Conservation (phyloP, 1,140 invertebrate genomes). For the Cotesia glomerata region DNA sequence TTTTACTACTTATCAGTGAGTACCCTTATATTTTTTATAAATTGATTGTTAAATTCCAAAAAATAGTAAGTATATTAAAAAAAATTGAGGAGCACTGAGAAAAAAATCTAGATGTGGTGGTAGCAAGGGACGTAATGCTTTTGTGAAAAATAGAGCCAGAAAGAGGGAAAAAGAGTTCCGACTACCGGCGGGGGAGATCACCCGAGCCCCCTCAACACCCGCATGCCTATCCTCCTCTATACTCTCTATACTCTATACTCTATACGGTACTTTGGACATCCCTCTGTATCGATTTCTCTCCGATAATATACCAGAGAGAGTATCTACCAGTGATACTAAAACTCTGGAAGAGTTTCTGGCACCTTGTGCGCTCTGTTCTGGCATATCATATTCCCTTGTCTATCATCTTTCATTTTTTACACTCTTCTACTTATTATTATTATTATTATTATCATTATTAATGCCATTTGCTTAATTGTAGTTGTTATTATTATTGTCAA, state of each 20-base stretch:
- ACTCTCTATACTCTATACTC: no score
- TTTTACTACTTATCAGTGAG: conserved; percentile 56
- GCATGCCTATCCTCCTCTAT: not conserved
- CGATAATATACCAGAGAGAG: conserved; percentile 40
- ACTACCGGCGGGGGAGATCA: not conserved
- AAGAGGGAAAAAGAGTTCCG: not conserved
- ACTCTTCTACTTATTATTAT: not conserved
- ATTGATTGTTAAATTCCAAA: not conserved
- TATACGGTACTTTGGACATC: conserved; percentile 26
- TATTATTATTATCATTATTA: not conserved
- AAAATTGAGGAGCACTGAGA: conserved; percentile 48
- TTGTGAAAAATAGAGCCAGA: conserved; percentile 56
- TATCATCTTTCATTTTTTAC: not conserved
- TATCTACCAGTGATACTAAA: conserved; percentile 54
- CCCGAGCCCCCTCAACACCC: conserved; percentile 8
- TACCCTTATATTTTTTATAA: conserved; percentile 15
- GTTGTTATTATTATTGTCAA: not conserved
- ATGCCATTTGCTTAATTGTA: not conserved
- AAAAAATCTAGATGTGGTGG: conserved; percentile 23
- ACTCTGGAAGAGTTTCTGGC: conserved; percentile 5
- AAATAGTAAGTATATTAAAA: not conserved
- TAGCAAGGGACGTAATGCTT: conserved; percentile 50
- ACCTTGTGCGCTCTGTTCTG: conserved; percentile 15
- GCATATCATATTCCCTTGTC: not conserved
- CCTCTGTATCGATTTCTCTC: conserved; percentile 59